Conservation (phyloP, 2,113 vertebrate genomes). For the Butorides virescens region DNA sequence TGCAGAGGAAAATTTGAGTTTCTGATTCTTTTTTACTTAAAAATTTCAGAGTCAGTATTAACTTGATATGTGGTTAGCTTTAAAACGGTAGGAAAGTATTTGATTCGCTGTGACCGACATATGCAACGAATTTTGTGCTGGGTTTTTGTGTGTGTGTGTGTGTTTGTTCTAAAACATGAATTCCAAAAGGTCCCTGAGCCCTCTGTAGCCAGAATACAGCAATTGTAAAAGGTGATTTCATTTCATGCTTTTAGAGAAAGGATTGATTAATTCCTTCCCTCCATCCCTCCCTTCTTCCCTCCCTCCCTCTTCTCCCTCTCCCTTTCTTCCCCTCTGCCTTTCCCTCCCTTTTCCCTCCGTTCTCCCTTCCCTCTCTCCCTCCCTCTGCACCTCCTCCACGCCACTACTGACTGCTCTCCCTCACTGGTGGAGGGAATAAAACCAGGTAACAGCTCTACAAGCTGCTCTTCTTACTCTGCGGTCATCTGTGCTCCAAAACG, state of each 20-base stretch:
- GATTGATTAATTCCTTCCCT: not conserved
- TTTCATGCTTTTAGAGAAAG: not conserved
- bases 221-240: not conserved
- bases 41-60: not conserved
- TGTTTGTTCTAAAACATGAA: not conserved
- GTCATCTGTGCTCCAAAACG: not conserved
- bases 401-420: not conserved
- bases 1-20: not conserved
- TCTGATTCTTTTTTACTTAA: not conserved
- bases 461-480: not conserved
- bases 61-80: not conserved
- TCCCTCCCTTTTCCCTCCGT: not conserved
- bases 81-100: not conserved
- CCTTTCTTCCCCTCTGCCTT: not conserved
- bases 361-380: not conserved
- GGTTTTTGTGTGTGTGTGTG: rapidly evolving
- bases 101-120: not conserved
- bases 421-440: not conserved
- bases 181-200: not conserved
- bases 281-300: not conserved
- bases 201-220: not conserved
- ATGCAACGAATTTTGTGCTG: not conserved
- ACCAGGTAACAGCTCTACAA: not conserved
- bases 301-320: too few relatives aligned
- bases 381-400: not conserved